Evolutionary conservation across 2,888 invertebrate species (phyloP).

Genomic region (Catocala nupta): DNA sequence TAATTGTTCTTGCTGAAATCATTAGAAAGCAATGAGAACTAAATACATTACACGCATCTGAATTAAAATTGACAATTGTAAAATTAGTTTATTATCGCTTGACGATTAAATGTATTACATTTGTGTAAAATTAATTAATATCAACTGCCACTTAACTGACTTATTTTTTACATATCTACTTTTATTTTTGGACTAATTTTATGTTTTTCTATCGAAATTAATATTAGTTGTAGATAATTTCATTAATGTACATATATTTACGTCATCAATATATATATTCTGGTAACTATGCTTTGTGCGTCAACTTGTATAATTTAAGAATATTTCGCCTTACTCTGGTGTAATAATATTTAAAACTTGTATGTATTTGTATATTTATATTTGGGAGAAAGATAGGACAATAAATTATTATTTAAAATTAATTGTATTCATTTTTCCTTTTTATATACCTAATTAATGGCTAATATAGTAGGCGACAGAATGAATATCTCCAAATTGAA

Average conservation of each 20-base stretch:
- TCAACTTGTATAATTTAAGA: constrained; percentile 14
- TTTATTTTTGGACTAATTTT: constrained; percentile 9
- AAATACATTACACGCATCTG: no score
- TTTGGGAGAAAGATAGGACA: constrained; percentile 53
- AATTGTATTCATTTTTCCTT: not conserved
- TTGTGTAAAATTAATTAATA: constrained; percentile 21
- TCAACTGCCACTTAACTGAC: constrained; percentile 34
- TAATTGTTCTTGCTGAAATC: no score
- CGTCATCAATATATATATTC: no score
- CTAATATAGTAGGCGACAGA: no score
- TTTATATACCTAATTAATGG: not conserved
- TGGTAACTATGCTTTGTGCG: constrained; percentile 11
- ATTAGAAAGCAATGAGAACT: no score
- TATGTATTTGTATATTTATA: constrained; percentile 41
- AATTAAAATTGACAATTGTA: constrained; percentile 15
- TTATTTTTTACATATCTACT: constrained; percentile 13
- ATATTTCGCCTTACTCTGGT: constrained; percentile 4
- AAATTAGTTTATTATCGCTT: constrained; percentile 11
- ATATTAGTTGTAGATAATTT: constrained; percentile 14
- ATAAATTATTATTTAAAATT: constrained; percentile 58
- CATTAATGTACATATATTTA: constrained; percentile 15
- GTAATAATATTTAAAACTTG: constrained; percentile 13
- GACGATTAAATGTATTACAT: constrained; percentile 21
- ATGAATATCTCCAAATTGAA: no score
- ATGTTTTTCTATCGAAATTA: constrained; percentile 16